Percentiles rank a stretch among this genome's conserved stretches.
Evolutionary conservation across 1,140 invertebrate genomes (phyloP).

Genomic region (Tribolium castaneum): DNA sequence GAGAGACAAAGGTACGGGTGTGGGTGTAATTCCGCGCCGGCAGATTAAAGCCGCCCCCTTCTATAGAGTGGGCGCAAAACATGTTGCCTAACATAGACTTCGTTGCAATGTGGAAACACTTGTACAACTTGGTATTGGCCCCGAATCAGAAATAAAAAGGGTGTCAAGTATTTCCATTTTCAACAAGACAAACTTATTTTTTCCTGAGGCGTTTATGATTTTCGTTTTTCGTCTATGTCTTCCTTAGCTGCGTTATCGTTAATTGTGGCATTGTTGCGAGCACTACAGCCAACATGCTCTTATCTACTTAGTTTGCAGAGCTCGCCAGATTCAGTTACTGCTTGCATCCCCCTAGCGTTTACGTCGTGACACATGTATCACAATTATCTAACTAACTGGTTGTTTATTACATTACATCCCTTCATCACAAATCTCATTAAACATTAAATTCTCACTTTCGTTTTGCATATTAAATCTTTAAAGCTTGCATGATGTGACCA

Average conservation of each 20-base stretch:
- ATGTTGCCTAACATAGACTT: conserved; percentile 13
- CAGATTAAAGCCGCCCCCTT: conserved; percentile 24
- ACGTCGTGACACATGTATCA: conserved; percentile 26
- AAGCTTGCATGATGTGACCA: not conserved
- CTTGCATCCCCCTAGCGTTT: conserved; percentile 19
- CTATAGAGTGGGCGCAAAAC: conserved; percentile 29
- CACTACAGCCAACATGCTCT: conserved; percentile 11
- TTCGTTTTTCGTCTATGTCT: not conserved
- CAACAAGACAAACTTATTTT: no score
- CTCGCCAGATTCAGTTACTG: conserved; percentile 30
- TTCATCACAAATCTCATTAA: conserved; percentile 28
- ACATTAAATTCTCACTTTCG: conserved; percentile 25
- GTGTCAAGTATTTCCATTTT: no score
- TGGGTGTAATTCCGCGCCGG: conserved; percentile 16
- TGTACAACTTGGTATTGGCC: not conserved
- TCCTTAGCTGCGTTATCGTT: not conserved
- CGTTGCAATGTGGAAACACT: not conserved
- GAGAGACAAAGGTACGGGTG: conserved; percentile 21
- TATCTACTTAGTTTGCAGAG: conserved; percentile 27
- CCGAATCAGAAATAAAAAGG: no score
- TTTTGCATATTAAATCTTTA: conserved; percentile 14
- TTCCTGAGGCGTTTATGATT: not conserved
- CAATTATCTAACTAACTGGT: conserved; percentile 28
- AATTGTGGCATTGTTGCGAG: not conserved
- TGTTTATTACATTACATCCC: conserved; percentile 26